These are phyloP conservation scores for Hirtodrosophila histrioides DNA, from an alignment of 2,888 invertebrate genomes.

Conservation along the genomic window DNA sequence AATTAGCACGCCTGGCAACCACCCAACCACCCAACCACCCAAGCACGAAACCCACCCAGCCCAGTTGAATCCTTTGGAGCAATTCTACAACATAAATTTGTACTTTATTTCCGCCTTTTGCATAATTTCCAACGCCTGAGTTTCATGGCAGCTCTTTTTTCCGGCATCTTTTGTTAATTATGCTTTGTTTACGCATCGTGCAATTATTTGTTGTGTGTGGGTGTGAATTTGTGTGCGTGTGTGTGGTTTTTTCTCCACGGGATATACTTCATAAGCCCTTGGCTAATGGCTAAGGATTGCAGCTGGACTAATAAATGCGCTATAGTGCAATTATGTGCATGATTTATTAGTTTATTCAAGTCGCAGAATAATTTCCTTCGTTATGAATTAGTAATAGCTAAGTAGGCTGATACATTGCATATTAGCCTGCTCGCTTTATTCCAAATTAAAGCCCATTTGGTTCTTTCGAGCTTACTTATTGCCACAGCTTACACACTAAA, in stretches of 20 bases:
- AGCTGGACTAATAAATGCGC: conserved; percentile 23
- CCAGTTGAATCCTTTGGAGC: conserved; percentile 27
- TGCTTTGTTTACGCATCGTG: conserved; percentile 64
- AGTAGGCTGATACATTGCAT: too few species aligned
- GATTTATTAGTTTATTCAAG: conserved; percentile 36
- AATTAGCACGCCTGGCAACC: conserved; percentile 70
- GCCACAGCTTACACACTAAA: not conserved
- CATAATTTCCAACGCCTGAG: conserved; percentile 61
- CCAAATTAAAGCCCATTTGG: too few species aligned
- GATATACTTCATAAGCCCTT: conserved; percentile 23
- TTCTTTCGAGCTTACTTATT: not conserved
- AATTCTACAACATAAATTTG: conserved; percentile 63
- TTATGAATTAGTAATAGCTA: too few species aligned
- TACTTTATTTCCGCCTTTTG: conserved; percentile 74
- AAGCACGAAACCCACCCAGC: not conserved
- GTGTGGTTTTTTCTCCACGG: conserved; percentile 17
- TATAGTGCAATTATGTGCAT: conserved; percentile 22
- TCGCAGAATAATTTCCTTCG: not conserved
- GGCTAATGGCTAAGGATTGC: conserved; percentile 38
- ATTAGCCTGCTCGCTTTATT: too few species aligned
- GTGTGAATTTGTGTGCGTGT: conserved; percentile 15
- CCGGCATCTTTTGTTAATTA: conserved; percentile 62
- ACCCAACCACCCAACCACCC: conserved; percentile 7
- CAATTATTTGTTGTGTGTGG: conserved; percentile 46
- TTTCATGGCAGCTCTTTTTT: conserved; percentile 28